A percentile compares a stretch with the other conserved stretches of the same genome.
These are phyloP conservation scores for Macrotis lagotis DNA, from an alignment of 2,113 vertebrate genomes.

Conservation along the genomic window DNA sequence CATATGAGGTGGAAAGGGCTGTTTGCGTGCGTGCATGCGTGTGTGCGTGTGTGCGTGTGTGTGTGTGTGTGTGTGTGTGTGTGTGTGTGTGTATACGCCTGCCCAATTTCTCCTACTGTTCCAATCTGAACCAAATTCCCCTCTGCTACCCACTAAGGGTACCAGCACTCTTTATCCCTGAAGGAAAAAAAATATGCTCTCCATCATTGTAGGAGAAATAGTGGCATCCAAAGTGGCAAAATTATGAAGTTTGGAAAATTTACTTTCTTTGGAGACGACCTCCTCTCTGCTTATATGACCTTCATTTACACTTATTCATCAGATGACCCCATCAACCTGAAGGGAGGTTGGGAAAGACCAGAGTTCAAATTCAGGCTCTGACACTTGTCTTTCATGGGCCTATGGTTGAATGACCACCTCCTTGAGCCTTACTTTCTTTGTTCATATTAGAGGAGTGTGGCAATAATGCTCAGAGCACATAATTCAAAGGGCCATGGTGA, in stretches of 20 bases:
- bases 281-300: not conserved
- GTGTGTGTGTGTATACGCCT: too few species aligned
- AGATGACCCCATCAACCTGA: not conserved
- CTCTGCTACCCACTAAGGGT: too few species aligned
- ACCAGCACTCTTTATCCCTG: too few species aligned
- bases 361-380: not conserved
- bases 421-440: not conserved
- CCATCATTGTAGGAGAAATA: not conserved
- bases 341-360: not conserved
- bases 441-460: not conserved
- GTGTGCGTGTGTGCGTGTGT: too few species aligned
- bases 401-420: not conserved
- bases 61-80: too few species aligned
- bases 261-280: not conserved
- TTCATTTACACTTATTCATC: not conserved
- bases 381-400: not conserved
- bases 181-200: not conserved
- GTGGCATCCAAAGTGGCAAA: not conserved
- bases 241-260: not conserved
- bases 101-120: too few species aligned
- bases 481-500: not conserved
- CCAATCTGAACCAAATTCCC: too few species aligned
- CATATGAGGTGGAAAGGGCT: too few species aligned
- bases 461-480: not conserved
- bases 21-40: too few species aligned